Conservation (phyloP, 1,140 invertebrate species). For the Zaprionus tsacasi region DNA sequence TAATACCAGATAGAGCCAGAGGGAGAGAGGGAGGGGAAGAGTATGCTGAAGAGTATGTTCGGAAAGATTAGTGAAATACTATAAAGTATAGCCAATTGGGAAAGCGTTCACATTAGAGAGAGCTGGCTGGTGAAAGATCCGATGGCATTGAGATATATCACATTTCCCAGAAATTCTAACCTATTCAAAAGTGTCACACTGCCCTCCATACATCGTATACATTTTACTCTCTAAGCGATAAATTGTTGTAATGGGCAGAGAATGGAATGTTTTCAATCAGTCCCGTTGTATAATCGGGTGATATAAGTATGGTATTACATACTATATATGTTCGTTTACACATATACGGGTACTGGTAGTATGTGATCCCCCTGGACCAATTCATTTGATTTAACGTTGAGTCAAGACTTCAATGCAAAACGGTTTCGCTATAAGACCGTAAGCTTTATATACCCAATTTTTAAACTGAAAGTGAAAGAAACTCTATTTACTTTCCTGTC, state of each 20-base stretch:
- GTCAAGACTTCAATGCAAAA: constrained; percentile 13
- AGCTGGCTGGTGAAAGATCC: not conserved
- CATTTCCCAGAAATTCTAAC: not conserved
- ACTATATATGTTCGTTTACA: not conserved
- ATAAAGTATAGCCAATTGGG: not conserved
- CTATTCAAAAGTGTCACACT: not conserved
- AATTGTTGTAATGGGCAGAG: constrained; percentile 7
- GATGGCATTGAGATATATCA: not conserved
- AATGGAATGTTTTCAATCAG: constrained; percentile 5
- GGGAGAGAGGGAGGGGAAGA: not conserved
- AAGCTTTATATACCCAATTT: not conserved
- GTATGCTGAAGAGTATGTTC: not conserved
- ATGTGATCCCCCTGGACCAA: not conserved
- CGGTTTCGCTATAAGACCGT: constrained; percentile 1
- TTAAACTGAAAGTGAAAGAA: constrained; percentile 51
- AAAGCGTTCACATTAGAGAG: not conserved
- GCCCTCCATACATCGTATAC: constrained; percentile 1
- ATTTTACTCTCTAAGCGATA: not conserved
- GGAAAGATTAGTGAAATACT: not conserved
- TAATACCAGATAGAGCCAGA: not conserved
- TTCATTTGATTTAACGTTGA: constrained; percentile 13
- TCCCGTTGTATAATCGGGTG: not conserved
- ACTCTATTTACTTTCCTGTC: not conserved
- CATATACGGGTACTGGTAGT: not conserved
- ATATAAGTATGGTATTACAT: not conserved